Evolutionary conservation across 1,140 invertebrate genomes (phyloP).

Genomic region (Harpegnathos saltator): DNA sequence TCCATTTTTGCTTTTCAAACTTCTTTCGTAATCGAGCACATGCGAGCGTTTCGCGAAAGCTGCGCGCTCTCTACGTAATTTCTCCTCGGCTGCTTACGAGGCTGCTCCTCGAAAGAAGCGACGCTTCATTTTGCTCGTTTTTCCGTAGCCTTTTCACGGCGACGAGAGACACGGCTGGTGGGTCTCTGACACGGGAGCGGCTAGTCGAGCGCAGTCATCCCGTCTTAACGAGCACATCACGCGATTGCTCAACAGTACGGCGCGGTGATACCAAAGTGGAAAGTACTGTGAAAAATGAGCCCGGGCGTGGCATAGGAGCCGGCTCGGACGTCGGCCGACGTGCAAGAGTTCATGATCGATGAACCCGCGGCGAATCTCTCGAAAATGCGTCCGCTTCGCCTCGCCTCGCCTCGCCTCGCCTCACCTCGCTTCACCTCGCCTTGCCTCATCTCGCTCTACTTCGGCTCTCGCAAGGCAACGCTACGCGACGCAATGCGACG

Average conservation of each 20-base stretch:
- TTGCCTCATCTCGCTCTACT: too few species aligned
- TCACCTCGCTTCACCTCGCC: too few species aligned
- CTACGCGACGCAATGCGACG: too few species aligned
- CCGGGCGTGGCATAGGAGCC: constrained; percentile 32
- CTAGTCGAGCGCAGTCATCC: constrained; percentile 44
- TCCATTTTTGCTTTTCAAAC: not conserved
- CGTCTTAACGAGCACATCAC: constrained; percentile 68
- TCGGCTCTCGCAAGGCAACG: too few species aligned
- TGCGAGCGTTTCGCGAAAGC: not conserved
- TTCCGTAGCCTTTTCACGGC: not conserved
- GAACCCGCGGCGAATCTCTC: constrained; percentile 61
- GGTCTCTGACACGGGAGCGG: not conserved
- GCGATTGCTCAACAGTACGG: constrained; percentile 64
- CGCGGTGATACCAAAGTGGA: constrained; percentile 62
- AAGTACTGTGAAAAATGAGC: constrained; percentile 75
- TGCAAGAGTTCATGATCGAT: constrained; percentile 75
- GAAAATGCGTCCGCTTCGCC: constrained; percentile 53
- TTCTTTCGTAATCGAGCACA: not conserved
- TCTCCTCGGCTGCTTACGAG: not conserved
- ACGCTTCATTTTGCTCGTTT: not conserved
- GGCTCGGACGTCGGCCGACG: constrained; percentile 55
- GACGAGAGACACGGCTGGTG: constrained; percentile 29
- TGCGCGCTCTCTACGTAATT: not conserved
- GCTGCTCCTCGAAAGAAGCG: not conserved
- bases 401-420: not conserved